Conservation (phyloP, 2,888 invertebrate species). For the Himalopsyche kuldschensis region DNA sequence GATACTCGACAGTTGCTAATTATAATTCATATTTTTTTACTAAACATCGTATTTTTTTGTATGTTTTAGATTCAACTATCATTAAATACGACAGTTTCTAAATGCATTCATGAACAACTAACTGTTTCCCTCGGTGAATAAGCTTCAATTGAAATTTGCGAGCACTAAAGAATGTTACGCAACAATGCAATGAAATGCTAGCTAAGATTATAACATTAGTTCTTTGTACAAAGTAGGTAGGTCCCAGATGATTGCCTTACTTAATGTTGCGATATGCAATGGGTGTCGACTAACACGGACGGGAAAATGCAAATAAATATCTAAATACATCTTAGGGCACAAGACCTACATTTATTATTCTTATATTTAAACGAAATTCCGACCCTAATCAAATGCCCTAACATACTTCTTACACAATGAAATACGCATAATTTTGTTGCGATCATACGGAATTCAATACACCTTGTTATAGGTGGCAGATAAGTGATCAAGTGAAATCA, state of each 20-base stretch:
- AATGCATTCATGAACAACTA: neutral
- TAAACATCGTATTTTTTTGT: no score
- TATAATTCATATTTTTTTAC: no score
- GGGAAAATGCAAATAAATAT: slow-evolving; percentile 16
- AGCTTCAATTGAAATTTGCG: neutral
- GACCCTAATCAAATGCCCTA: no score
- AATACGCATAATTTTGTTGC: no score
- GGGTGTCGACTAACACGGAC: neutral
- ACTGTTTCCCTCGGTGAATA: neutral
- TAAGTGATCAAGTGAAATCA: no score
- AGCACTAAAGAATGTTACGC: slow-evolving; percentile 11
- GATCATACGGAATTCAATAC: no score
- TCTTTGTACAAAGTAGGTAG: slow-evolving; percentile 1
- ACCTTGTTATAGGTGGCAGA: no score
- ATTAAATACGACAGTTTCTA: neutral
- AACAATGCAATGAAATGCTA: slow-evolving; percentile 31
- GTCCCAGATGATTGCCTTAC: neutral
- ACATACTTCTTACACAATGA: no score
- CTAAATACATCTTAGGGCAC: neutral
- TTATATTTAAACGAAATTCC: no score
- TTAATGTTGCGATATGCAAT: neutral
- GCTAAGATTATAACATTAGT: slow-evolving; percentile 35
- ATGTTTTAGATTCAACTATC: no score
- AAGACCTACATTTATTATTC: no score
- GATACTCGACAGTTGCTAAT: no score